phyloP scores from a whole-genome alignment of 2,113 vertebrate species.

The Guaruba guarouba region DNA sequence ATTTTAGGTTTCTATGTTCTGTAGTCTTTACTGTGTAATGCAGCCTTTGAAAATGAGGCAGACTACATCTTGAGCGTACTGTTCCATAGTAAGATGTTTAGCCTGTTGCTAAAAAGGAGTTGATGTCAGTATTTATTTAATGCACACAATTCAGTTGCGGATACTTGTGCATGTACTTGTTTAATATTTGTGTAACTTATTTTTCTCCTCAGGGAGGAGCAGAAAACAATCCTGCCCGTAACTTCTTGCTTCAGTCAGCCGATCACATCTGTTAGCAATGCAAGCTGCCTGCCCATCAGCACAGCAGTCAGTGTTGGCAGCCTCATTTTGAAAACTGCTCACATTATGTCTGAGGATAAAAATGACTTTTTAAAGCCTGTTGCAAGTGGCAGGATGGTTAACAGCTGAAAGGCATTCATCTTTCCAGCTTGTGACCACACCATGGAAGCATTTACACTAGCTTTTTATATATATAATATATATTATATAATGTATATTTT shows the following conservation, averaged over 20 bases:
- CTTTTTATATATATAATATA: conserved; percentile 85
- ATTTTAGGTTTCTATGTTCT: conserved; percentile 24
- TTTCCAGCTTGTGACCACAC: conserved; percentile 78
- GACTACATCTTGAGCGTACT: conserved; percentile 8
- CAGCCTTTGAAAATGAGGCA: conserved; percentile 40
- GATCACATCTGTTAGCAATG: conserved; percentile 78
- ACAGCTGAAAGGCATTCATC: conserved; percentile 84
- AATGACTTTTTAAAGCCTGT: conserved; percentile 78
- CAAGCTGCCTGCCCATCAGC: conserved; percentile 75
- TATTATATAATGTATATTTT: conserved; percentile 84
- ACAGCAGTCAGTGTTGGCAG: conserved; percentile 78
- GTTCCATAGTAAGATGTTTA: conserved; percentile 37
- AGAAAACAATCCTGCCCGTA: conserved; percentile 78
- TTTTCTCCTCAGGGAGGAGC: conserved; percentile 78
- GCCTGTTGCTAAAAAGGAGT: conserved; percentile 53
- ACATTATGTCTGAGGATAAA: conserved; percentile 79
- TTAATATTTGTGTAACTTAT: conserved; percentile 60
- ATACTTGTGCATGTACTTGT: conserved; percentile 65
- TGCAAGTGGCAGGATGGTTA: conserved; percentile 88
- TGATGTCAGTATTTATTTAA: conserved; percentile 63
- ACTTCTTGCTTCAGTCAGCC: conserved; percentile 85
- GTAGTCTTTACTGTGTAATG: conserved; percentile 29
- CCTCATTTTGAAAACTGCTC: conserved; percentile 84
- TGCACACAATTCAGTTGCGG: conserved; percentile 62
- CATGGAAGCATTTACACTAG: conserved; percentile 82